Evolutionary conservation across 2,888 invertebrate genomes (phyloP).

Genomic region (Harpalus rufipes): DNA sequence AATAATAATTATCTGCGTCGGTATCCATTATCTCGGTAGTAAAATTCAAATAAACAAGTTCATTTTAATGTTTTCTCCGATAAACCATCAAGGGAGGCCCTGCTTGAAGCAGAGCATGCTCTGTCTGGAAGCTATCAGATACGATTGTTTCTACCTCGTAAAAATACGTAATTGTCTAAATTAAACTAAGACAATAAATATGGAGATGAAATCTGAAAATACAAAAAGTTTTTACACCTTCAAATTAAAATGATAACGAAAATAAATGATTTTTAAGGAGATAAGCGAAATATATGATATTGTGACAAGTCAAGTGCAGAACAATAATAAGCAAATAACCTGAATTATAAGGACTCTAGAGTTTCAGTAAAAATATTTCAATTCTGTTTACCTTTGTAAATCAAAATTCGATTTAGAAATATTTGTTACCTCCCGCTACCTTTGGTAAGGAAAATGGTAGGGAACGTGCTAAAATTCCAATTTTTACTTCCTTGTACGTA

Average conservation of each 20-base stretch:
- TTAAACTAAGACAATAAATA: slow-evolving; percentile 22
- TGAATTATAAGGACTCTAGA: too few relatives aligned
- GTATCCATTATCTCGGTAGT: slow-evolving; percentile 30
- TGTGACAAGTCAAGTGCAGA: too few relatives aligned
- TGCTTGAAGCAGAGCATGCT: background rate
- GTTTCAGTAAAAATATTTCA: too few relatives aligned
- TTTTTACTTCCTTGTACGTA: too few relatives aligned
- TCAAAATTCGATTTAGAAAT: too few relatives aligned
- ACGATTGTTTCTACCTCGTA: slow-evolving; percentile 29
- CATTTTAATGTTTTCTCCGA: slow-evolving; percentile 38
- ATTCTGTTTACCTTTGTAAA: too few relatives aligned
- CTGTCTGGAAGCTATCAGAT: slow-evolving; percentile 30
- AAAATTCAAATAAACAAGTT: slow-evolving; percentile 49
- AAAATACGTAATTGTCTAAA: slow-evolving; percentile 42
- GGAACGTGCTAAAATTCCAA: too few relatives aligned
- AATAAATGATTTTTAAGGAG: background rate
- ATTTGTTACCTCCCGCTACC: too few relatives aligned
- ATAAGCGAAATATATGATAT: background rate
- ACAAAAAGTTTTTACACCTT: slow-evolving; percentile 16
- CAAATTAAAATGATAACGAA: background rate
- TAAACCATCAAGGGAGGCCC: background rate
- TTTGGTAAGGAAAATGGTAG: too few relatives aligned
- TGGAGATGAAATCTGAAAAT: slow-evolving; percentile 10
- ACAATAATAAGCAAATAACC: too few relatives aligned
- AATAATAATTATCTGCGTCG: slow-evolving; percentile 27